Evolutionary conservation across 1,140 invertebrate species (phyloP).

Genomic region (Drosophila saltans): DNA sequence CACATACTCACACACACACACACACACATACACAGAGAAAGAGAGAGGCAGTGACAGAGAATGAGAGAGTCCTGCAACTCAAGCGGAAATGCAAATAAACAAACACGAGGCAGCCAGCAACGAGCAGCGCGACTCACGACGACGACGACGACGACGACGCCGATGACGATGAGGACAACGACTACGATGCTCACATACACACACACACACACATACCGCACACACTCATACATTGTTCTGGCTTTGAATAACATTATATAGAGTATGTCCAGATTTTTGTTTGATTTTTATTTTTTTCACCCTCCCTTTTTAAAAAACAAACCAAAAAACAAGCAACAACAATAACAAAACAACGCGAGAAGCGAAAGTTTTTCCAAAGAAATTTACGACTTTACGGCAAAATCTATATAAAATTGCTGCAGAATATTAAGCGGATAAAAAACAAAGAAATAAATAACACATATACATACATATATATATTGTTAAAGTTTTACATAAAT

Average conservation of each 20-base stretch:
- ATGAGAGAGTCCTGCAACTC: constrained; percentile 69
- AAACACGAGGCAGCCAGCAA: constrained; percentile 58
- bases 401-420: constrained; percentile 73
- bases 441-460: constrained; percentile 24
- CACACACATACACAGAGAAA: constrained; percentile 14
- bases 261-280: constrained; percentile 72
- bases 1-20: constrained; percentile 40
- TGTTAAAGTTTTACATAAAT: too few relatives aligned
- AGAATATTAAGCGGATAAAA: constrained; percentile 33
- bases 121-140: constrained; percentile 39
- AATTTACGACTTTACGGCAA: constrained; percentile 75
- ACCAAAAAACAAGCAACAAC: constrained; percentile 42
- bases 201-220: constrained; percentile 23
- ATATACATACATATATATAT: background rate
- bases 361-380: constrained; percentile 71
- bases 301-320: constrained; percentile 44
- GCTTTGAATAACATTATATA: constrained; percentile 75
- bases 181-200: constrained; percentile 33
- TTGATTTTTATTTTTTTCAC: constrained; percentile 32
- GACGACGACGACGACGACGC: constrained; percentile 48
- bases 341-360: constrained; percentile 46
- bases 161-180: constrained; percentile 48
- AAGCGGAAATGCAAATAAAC: constrained; percentile 82
- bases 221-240: constrained; percentile 33
- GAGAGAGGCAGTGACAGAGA: constrained; percentile 4